Evolutionary conservation across 2,888 invertebrate species (phyloP).

Genomic region (Drosophila austrosaltans): DNA sequence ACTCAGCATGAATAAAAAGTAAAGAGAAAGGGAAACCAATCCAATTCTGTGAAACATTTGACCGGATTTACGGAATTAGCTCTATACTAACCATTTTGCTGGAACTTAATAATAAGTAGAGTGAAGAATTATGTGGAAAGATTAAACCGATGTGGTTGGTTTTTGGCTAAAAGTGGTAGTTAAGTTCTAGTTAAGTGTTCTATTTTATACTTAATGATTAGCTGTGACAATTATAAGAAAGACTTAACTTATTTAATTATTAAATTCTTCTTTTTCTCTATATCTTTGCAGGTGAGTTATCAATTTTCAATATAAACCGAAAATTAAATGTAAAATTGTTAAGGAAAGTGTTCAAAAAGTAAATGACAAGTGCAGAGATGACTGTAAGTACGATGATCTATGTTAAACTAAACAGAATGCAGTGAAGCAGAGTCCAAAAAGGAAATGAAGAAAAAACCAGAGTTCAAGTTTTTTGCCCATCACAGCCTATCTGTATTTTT

Average conservation of each 20-base stretch:
- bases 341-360: slow-evolving; percentile 19
- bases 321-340: slow-evolving; percentile 6
- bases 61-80: slow-evolving; percentile 70
- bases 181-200: neutral
- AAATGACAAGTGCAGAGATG: slow-evolving; percentile 29
- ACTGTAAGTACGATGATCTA: slow-evolving; percentile 65
- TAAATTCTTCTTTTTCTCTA: neutral
- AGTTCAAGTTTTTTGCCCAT: neutral
- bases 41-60: slow-evolving; percentile 69
- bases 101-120: slow-evolving; percentile 41
- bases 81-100: neutral
- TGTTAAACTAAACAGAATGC: slow-evolving; percentile 5
- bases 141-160: slow-evolving; percentile 20
- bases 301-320: slow-evolving; percentile 10
- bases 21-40: slow-evolving; percentile 49
- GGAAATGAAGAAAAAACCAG: slow-evolving; percentile 14
- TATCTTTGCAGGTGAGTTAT: slow-evolving; percentile 67
- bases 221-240: neutral
- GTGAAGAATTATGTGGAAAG: slow-evolving; percentile 15
- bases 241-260: neutral
- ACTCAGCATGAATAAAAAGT: slow-evolving; percentile 33
- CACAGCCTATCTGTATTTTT: neutral
- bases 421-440: slow-evolving; percentile 7
- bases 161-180: neutral
- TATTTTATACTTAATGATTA: slow-evolving; percentile 5